Percentiles rank a stretch among this genome's conserved stretches.
These are phyloP conservation scores for Sylvilagus floridanus DNA, from an alignment of 2,797 vertebrate genomes.

Conservation along the genomic window DNA sequence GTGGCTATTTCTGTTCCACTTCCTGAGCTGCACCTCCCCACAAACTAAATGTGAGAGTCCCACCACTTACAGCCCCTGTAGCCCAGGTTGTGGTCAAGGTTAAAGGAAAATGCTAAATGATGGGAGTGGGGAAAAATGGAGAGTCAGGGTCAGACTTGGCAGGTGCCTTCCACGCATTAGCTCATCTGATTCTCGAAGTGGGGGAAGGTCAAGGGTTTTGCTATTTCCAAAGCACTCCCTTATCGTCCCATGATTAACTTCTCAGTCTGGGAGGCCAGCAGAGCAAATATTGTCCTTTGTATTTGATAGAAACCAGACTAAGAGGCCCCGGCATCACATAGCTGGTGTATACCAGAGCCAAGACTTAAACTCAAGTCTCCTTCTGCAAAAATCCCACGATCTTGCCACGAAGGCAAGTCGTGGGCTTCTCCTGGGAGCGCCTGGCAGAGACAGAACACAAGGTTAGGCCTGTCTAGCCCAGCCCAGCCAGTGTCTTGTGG, in stretches of 20 bases:
- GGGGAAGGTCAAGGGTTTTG: conserved; percentile 1
- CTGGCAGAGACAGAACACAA: background rate
- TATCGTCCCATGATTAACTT: background rate
- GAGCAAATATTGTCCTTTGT: background rate
- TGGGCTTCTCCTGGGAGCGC: background rate
- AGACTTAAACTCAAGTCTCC: background rate
- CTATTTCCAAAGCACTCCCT: background rate
- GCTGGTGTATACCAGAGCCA: background rate
- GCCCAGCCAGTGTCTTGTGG: background rate
- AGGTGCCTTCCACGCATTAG: background rate
- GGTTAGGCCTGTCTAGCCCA: background rate
- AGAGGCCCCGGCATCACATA: background rate
- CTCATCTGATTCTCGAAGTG: background rate
- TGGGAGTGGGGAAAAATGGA: background rate
- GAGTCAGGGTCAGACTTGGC: background rate
- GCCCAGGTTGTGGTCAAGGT: conserved; percentile 2
- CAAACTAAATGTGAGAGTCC: background rate
- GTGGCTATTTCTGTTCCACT: background rate
- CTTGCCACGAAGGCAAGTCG: background rate
- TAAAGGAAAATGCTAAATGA: conserved; percentile 13
- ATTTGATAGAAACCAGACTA: background rate
- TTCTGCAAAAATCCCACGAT: conserved; percentile 24
- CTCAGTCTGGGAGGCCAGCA: background rate
- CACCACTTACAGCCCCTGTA: background rate
- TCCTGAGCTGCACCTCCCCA: background rate